Base-by-base conservation (phyloP, 2,113 vertebrate species). In the Varanus salvator region DNA sequence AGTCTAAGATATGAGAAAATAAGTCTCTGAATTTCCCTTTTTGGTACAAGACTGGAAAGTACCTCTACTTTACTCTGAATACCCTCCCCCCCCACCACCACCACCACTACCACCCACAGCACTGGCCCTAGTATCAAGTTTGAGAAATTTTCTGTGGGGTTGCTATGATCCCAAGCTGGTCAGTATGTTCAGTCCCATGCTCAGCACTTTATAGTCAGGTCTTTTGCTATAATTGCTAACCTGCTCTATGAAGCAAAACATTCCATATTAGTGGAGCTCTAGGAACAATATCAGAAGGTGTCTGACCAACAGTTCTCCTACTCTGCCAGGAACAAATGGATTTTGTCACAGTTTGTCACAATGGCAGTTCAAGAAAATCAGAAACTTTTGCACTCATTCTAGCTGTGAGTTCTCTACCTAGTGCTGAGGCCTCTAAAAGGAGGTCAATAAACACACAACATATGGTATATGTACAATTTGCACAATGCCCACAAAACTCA, bases 391-490 rank as follows among this genome's bases (percentile, higher is more conserved):
- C 85, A 21, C 74, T n/a, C 25, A 48, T 54, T 93, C 84, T 86
- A 60, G 82, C n/a, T 48, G 4, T 3, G 4, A 1, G 21, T 81
- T 66, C 91, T 0, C 4, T 31, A 69, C 66, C 44, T 90, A 88
- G 38, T 77, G 0, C 38, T n/a, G 52, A 2, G 15, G 34, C 72
- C 1, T 66, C 80, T 17, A 54, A 29, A 48, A 81, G 84, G 91
- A 80, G 76, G 38, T 87, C 68, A 93, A 91, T 93, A 88, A 94
- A 93, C 80, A 92, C 86, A 86, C 84, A 87, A 84, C 82, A 88
- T 92, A 50, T 86, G 89, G 81, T 91, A 89, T 78, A 29, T 75
- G 0, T 17, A 31, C 38, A 57, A 8, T 85, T 57, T 90, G 54
- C 90, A 90, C 89, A 87, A 71, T 0, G 8, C 11, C 66, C 83